Evolutionary conservation across 2,113 vertebrate genomes (phyloP).

Genomic region (Elephas maximus): DNA sequence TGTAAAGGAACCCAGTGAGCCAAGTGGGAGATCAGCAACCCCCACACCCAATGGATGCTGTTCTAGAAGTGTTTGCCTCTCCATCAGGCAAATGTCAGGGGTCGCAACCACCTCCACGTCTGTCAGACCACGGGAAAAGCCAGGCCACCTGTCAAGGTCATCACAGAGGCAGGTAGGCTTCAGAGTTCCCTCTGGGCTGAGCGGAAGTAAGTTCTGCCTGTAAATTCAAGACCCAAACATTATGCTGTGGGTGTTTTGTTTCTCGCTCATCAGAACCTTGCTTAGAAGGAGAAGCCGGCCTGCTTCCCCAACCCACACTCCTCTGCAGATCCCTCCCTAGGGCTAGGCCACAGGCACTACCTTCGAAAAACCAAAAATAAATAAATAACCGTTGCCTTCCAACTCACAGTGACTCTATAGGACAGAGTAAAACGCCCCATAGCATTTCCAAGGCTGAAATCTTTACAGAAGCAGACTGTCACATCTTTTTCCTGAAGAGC

Average conservation of each 20-base stretch:
- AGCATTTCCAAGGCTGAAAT: background rate
- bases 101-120: background rate
- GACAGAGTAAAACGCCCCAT: background rate
- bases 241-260: fast-evolving
- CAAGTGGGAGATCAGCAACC: background rate
- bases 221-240: background rate
- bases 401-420: background rate
- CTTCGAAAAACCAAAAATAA: no score
- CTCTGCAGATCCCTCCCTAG: no score
- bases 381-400: no score
- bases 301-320: background rate
- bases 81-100: background rate
- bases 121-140: background rate
- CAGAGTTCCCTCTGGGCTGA: background rate
- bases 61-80: background rate
- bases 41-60: background rate
- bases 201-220: background rate
- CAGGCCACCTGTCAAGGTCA: background rate
- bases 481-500: background rate
- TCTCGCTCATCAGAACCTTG: background rate
- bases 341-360: no score
- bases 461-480: background rate
- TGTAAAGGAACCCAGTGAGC: background rate
- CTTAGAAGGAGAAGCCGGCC: background rate
- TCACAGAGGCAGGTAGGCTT: background rate